phyloP scores from a whole-genome alignment of 2,888 invertebrate species.

The Siphlonurus alternatus region DNA sequence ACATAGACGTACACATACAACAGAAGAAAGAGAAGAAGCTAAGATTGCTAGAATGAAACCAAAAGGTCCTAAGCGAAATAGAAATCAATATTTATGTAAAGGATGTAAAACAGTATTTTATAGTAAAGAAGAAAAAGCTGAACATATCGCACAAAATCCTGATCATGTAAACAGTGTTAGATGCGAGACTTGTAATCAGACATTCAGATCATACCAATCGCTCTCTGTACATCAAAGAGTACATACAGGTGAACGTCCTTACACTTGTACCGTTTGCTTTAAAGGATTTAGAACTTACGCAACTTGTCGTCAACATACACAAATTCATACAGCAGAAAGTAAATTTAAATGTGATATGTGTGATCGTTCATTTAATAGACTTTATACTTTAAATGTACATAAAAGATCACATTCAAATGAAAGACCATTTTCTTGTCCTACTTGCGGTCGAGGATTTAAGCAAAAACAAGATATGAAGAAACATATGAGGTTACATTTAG shows the following conservation, averaged over 20 bases:
- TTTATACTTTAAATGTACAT: background rate
- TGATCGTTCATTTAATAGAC: background rate
- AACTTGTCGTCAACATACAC: background rate
- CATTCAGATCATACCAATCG: background rate
- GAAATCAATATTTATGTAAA: background rate
- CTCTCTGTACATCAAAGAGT: background rate
- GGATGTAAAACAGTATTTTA: background rate
- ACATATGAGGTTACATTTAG: background rate
- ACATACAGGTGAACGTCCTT: background rate
- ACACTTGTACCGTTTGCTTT: background rate
- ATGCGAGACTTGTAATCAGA: background rate
- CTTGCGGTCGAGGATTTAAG: background rate
- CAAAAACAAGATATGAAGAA: background rate
- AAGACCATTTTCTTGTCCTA: background rate
- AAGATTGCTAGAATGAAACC: background rate
- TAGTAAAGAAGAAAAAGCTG: background rate
- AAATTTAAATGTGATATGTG: background rate
- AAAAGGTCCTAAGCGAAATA: background rate
- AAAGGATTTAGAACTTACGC: background rate
- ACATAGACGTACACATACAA: background rate
- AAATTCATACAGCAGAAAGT: background rate
- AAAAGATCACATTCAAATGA: background rate
- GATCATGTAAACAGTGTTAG: background rate
- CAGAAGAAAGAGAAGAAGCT: background rate
- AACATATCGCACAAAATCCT: background rate